Conservation (phyloP, 1,140 invertebrate genomes). For the Brachionus asplanchnoidis region DNA sequence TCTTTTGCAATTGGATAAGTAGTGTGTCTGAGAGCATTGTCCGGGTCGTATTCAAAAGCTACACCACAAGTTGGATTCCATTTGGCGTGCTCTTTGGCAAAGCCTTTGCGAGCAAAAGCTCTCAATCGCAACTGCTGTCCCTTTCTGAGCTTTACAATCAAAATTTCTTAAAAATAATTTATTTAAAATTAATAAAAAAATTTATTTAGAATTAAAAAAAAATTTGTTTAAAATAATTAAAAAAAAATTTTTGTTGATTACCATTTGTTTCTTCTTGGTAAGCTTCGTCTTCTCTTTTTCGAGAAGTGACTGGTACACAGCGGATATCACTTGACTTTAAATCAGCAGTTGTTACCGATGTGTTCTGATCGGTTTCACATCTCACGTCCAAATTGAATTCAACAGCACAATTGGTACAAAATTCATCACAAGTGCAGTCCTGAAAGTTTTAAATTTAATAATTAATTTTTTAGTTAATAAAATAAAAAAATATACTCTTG, state of each 20-base stretch:
- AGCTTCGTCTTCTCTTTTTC: slow-evolving; percentile 80
- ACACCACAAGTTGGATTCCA: slow-evolving; percentile 99
- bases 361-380: slow-evolving; percentile 61
- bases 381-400: slow-evolving; percentile 95
- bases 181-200: neutral
- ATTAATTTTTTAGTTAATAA: neutral
- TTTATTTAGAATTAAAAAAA: neutral
- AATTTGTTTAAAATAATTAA: neutral
- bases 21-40: slow-evolving; percentile 93
- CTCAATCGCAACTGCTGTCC: slow-evolving; percentile 91
- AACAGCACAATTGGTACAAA: slow-evolving; percentile 92
- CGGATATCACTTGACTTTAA: slow-evolving; percentile 81
- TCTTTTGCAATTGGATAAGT: slow-evolving; percentile 94
- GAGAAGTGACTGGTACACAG: slow-evolving; percentile 82
- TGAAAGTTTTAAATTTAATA: slow-evolving; percentile 8
- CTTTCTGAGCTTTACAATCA: slow-evolving; percentile 94
- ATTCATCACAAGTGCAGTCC: slow-evolving; percentile 92
- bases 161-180: slow-evolving; percentile 61
- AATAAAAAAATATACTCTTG: slow-evolving; percentile 60
- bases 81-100: slow-evolving; percentile 99
- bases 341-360: slow-evolving; percentile 90
- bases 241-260: neutral
- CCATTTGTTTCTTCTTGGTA: slow-evolving; percentile 70
- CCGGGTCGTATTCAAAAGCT: slow-evolving; percentile 98
- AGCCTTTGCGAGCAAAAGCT: slow-evolving; percentile 89